Conservation (phyloP, 2,797 vertebrate species). For the Melanogrammus aeglefinus region DNA sequence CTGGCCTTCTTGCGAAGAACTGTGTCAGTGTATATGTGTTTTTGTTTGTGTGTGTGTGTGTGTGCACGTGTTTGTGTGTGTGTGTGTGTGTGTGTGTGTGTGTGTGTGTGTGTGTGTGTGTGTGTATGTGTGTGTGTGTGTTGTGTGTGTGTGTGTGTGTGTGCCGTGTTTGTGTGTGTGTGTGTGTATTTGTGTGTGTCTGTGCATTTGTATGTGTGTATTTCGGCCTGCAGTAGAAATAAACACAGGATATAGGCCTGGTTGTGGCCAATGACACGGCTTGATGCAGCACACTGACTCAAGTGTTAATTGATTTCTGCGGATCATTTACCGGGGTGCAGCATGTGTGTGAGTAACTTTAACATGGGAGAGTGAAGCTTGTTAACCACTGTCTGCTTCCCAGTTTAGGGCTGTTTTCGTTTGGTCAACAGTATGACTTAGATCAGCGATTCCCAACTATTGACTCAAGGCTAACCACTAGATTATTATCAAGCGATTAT, state of each 20-base stretch:
- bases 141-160: constrained; percentile 5
- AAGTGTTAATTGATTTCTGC: constrained; percentile 30
- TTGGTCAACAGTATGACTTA: neutral
- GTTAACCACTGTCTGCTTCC: constrained; percentile 3
- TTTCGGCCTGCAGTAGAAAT: constrained; percentile 26
- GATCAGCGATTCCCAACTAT: neutral
- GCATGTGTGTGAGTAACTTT: constrained; percentile 5
- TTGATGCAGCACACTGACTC: constrained; percentile 5
- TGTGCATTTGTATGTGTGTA: neutral
- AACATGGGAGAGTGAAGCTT: neutral
- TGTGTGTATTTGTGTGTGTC: constrained; percentile 3
- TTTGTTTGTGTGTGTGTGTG: constrained; percentile 10
- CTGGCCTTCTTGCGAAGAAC: neutral
- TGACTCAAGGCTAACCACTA: neutral
- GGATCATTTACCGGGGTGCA: constrained; percentile 16
- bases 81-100: constrained; percentile 4
- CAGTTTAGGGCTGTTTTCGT: neutral
- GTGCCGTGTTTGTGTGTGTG: constrained; percentile 8
- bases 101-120: too few relatives aligned
- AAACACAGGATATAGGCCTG: constrained; percentile 25
- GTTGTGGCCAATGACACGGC: constrained; percentile 14
- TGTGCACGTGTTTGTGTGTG: neutral
- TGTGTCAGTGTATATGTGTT: constrained; percentile 2
- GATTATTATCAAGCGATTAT: neutral
- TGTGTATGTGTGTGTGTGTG: too few relatives aligned